Percentiles rank a stretch among this genome's conserved stretches.
Evolutionary conservation across 2,113 vertebrate genomes (phyloP).

Genomic region (Rhadina sibilatrix): DNA sequence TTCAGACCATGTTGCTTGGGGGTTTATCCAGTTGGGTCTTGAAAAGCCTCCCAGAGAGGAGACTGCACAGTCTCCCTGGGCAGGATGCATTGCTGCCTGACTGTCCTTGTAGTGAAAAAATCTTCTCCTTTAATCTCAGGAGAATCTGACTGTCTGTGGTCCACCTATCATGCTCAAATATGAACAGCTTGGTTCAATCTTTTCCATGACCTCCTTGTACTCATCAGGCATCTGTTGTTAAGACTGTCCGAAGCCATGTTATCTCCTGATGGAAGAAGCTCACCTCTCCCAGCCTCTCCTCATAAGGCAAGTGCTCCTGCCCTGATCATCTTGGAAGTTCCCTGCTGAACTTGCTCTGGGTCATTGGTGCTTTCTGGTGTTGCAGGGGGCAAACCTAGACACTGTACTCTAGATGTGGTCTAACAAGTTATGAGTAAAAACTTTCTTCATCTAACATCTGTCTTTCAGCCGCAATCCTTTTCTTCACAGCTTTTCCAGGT

Average conservation of each 20-base stretch:
- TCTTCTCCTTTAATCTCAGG: neutral
- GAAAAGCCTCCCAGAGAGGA: neutral
- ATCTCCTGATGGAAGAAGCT: neutral
- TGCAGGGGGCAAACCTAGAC: neutral
- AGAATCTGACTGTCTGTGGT: accelerated
- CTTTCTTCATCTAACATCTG: neutral
- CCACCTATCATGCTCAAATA: neutral
- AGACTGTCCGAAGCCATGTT: neutral
- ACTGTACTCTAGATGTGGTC: neutral
- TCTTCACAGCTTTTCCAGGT: neutral
- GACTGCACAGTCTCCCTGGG: neutral
- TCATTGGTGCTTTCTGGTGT: accelerated
- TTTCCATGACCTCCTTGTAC: neutral
- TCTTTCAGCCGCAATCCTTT: neutral
- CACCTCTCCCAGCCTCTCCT: neutral
- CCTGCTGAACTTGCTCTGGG: neutral
- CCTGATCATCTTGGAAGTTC: neutral
- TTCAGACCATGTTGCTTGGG: accelerated
- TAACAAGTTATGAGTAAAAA: neutral
- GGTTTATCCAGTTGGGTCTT: neutral
- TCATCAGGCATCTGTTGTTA: neutral
- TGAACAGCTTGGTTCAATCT: neutral
- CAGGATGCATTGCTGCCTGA: neutral
- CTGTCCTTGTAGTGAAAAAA: neutral
- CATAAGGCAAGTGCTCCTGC: neutral